Base-by-base conservation (phyloP, 2,888 invertebrate genomes). In the Odontocerum albicorne region DNA sequence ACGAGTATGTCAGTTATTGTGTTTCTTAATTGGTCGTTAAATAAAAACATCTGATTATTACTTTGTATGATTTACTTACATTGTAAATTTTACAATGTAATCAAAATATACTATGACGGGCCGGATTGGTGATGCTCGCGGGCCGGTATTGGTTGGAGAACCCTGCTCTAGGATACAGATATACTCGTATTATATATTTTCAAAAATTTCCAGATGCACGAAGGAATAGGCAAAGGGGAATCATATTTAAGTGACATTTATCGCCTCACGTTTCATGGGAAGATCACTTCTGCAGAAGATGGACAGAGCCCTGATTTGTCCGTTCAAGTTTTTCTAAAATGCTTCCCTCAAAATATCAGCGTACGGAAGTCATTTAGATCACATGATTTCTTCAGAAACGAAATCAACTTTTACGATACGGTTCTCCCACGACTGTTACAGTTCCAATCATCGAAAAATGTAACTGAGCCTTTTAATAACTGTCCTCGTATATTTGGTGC, bases 361-460 rank as follows among this genome's bases (percentile, higher is more conserved):
- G 70, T 87, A 21, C 76, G 83, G 1, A 81, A 83, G 20, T 82
- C 88, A 0, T 88, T 80, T 63, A 75, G 83, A 53, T 85, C 83
- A 33, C 65, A 73, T 2, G 86, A 85, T 43, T 88, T 88, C 66
- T 89, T 88, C 64, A 72, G 73, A 58, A 88, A 88, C 65, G 88
- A 89, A 70, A 83, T 85, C 0, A 70, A 72, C 50, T 88, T 88
- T 66, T 89, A 88, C 67, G 70, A 72, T 22, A 70, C 68, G 59
- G 75, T 79, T 1, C 69, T 82, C 59, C 77, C 79, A 7, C 70
- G 62, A 1, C 62, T 82, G 54, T 63, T 79, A 1, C 65, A 73
- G 33, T 81, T 78, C 47, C 76, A 77, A 63, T 60, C 70, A 0
- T 66, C 62, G 1, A 75, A 72, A 61, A 65, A 67, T 2, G 8